Conservation (phyloP, 2,797 vertebrate genomes). For the Micropoecilia bifurca region DNA sequence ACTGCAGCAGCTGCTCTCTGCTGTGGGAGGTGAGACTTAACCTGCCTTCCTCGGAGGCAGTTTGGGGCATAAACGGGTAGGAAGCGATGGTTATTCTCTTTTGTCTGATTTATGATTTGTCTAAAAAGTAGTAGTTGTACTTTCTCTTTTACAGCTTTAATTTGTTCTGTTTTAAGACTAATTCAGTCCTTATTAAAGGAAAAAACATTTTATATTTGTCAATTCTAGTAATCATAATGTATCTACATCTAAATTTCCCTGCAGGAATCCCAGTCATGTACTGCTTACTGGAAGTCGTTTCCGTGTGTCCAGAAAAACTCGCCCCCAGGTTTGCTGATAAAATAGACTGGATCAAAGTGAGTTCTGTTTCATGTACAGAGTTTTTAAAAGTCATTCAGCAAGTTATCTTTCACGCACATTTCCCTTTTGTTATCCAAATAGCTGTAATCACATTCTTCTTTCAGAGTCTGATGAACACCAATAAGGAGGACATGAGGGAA, state of each 20-base stretch:
- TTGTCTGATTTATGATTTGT: neutral
- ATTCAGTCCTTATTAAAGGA: neutral
- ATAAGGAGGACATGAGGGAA: conserved; percentile 98
- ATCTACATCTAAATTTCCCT: conserved; percentile 6
- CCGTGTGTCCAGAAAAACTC: conserved; percentile 93
- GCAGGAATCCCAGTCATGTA: conserved; percentile 97
- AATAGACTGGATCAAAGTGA: conserved; percentile 98
- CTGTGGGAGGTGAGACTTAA: conserved; percentile 87
- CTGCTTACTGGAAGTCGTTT: conserved; percentile 94
- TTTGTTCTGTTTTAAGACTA: neutral
- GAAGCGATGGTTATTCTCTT: neutral
- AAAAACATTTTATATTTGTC: neutral
- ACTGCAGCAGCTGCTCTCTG: conserved; percentile 93
- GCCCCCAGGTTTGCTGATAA: conserved; percentile 89
- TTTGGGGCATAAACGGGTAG: neutral
- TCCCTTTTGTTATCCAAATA: neutral
- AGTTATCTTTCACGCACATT: conserved; percentile 5
- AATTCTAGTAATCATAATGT: neutral
- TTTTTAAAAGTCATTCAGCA: neutral
- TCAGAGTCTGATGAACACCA: conserved; percentile 95
- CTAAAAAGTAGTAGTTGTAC: neutral
- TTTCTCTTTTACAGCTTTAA: neutral
- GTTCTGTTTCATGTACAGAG: conserved; percentile 24
- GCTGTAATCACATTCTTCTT: conserved; percentile 14
- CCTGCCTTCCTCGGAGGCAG: neutral